These are phyloP conservation scores for Euura lappo DNA, from an alignment of 1,140 invertebrate species.

Conservation along the genomic window DNA sequence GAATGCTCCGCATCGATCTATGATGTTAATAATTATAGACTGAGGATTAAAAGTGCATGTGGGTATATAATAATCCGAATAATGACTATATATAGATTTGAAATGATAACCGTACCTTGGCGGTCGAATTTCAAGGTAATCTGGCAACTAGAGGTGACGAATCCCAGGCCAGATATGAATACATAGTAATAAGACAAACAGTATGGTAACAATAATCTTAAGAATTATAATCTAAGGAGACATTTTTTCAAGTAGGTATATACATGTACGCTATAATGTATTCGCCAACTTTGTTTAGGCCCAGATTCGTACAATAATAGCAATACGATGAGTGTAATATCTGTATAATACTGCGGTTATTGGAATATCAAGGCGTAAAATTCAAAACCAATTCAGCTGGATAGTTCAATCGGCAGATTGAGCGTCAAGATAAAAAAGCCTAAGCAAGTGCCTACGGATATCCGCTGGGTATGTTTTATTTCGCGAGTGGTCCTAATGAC, in stretches of 20 bases:
- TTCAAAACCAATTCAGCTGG: background rate
- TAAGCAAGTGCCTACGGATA: background rate
- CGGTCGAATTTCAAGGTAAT: background rate
- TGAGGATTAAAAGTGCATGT: too few relatives aligned
- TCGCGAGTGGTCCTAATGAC: too few relatives aligned
- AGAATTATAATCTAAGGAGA: background rate
- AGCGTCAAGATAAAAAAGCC: background rate
- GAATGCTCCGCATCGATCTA: too few relatives aligned
- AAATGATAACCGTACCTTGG: background rate
- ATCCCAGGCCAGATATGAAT: background rate
- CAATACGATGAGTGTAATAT: background rate
- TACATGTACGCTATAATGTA: background rate
- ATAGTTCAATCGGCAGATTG: background rate
- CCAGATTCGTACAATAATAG: background rate
- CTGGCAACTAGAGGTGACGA: background rate
- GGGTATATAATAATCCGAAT: too few relatives aligned
- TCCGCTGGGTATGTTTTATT: too few relatives aligned
- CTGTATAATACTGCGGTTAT: conserved; percentile 1
- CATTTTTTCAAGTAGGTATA: background rate
- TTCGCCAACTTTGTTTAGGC: background rate
- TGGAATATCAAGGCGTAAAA: conserved; percentile 1
- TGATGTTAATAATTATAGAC: too few relatives aligned
- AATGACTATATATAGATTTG: too few relatives aligned
- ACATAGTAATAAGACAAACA: background rate
- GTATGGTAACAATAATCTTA: background rate